A percentile compares a stretch with the other conserved stretches of the same genome.
These are phyloP conservation scores for Clinocottus analis DNA, from an alignment of 2,113 vertebrate species.

Conservation along the genomic window DNA sequence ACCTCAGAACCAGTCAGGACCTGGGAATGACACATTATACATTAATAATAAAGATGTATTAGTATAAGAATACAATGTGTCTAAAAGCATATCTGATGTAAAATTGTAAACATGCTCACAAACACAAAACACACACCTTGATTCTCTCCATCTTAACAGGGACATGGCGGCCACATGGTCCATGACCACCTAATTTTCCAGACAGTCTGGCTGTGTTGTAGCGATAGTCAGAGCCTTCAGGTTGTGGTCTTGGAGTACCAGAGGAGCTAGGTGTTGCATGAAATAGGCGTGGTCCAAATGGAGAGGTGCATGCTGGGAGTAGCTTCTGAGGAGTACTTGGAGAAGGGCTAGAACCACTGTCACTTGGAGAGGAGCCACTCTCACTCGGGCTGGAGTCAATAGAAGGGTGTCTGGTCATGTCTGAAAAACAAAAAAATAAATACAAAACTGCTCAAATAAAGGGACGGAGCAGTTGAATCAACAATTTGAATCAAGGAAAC, in stretches of 20 bases:
- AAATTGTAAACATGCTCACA: slow-evolving; percentile 24
- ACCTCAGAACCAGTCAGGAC: slow-evolving; percentile 85
- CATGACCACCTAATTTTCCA: slow-evolving; percentile 77
- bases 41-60: slow-evolving; percentile 20
- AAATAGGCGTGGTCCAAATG: slow-evolving; percentile 78
- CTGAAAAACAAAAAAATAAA: slow-evolving; percentile 69
- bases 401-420: slow-evolving; percentile 81
- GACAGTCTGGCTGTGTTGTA: slow-evolving; percentile 68
- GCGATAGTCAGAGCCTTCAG: slow-evolving; percentile 86
- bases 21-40: slow-evolving; percentile 49
- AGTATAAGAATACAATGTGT: background rate
- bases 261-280: slow-evolving; percentile 70
- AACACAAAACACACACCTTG: slow-evolving; percentile 73
- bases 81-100: background rate
- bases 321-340: slow-evolving; percentile 82
- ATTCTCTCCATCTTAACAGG: slow-evolving; percentile 85
- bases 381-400: slow-evolving; percentile 83
- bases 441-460: slow-evolving; percentile 10
- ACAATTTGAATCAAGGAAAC: background rate
- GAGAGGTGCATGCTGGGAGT: slow-evolving; percentile 77
- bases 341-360: slow-evolving; percentile 82
- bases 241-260: slow-evolving; percentile 85
- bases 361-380: slow-evolving; percentile 79
- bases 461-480: background rate
- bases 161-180: slow-evolving; percentile 70